Base-by-base conservation (phyloP, 2,113 vertebrate species). In the Lanius ludovicianus region DNA sequence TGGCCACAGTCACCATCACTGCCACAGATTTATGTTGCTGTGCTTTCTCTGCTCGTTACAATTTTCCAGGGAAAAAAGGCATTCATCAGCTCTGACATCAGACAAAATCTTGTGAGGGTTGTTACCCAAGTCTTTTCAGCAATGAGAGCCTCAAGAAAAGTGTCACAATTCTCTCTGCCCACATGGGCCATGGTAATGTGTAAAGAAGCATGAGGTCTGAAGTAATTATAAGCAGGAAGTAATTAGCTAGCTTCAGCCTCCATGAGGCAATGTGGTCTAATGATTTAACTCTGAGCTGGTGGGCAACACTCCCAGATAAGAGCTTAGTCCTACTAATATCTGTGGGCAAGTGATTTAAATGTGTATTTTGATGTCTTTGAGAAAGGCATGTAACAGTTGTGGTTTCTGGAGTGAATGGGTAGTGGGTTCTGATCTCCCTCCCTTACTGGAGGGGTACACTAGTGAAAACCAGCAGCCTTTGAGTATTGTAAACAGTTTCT, bases 1-100 rank as follows among this genome's bases (percentile, higher is more conserved):
- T 67, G 87, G 50, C 87, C 59, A 20, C 87, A 82, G 84, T 87
- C 77, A 84, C 81, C 82, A 94, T 80, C 87, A 50, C 57, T 53
- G 39, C 60, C 0, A 0, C 50, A 95, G 95, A 95, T 96, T 96
- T 84, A 96, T 93, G 77, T 92, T 96, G 88, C 87, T 96, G 70
- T 93, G 74, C 67, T 93, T 96, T 91, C 81, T 63, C 50, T 94
- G n/a, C 91, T 93, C 65, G 76, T 95, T 95, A 92, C 74, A 96
- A 63, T 94, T 83, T 96, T 93, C 92, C 74, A 64, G 63, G 67
- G 62, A 89, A 53, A 96, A 87, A 96, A 95, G 14, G 46, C 78
- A 95, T 97, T 94, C 57, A 95, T 96, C 94, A 95, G 74, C 71
- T 92, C 74, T 80, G 89, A 75, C 74, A 91, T 95, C 85, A 85